phyloP scores from a whole-genome alignment of 2,797 vertebrate species.

The Botia almorhae region DNA sequence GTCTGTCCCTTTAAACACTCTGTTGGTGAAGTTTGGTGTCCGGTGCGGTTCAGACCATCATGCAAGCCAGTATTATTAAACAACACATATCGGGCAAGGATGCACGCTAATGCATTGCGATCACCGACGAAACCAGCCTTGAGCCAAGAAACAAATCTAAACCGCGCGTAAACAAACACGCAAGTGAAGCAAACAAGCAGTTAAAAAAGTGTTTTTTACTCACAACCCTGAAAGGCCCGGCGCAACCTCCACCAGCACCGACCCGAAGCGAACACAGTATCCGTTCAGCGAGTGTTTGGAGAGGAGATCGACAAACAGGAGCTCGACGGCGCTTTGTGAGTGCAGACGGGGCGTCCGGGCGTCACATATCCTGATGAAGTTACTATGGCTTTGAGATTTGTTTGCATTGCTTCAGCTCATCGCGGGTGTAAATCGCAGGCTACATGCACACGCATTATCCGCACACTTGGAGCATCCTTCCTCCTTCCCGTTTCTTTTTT shows the following conservation, averaged over 20 bases:
- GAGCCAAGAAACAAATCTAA: background rate
- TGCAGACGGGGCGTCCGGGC: constrained; percentile 49
- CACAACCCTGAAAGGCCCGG: constrained; percentile 44
- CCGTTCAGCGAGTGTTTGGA: constrained; percentile 66
- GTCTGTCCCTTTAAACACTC: constrained; percentile 6
- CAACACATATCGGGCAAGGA: background rate
- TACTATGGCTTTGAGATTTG: constrained; percentile 40
- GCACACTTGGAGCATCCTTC: constrained; percentile 67
- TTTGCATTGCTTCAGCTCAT: constrained; percentile 42
- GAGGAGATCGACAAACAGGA: constrained; percentile 32
- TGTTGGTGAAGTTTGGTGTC: constrained; percentile 29
- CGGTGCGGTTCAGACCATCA: background rate
- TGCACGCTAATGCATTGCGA: background rate
- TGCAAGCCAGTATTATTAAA: background rate
- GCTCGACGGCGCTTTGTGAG: constrained; percentile 43
- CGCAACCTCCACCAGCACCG: constrained; percentile 54
- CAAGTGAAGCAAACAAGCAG: constrained; percentile 44
- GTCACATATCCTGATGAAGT: constrained; percentile 28
- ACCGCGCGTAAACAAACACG: background rate
- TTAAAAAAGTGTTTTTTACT: constrained; percentile 45
- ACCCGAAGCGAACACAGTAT: constrained; percentile 60
- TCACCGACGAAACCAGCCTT: background rate
- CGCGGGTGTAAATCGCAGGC: constrained; percentile 55
- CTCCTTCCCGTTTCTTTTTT: constrained; percentile 63
- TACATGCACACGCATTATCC: constrained; percentile 70